phyloP scores from a whole-genome alignment of 2,113 vertebrate genomes.

The Egretta garzetta region DNA sequence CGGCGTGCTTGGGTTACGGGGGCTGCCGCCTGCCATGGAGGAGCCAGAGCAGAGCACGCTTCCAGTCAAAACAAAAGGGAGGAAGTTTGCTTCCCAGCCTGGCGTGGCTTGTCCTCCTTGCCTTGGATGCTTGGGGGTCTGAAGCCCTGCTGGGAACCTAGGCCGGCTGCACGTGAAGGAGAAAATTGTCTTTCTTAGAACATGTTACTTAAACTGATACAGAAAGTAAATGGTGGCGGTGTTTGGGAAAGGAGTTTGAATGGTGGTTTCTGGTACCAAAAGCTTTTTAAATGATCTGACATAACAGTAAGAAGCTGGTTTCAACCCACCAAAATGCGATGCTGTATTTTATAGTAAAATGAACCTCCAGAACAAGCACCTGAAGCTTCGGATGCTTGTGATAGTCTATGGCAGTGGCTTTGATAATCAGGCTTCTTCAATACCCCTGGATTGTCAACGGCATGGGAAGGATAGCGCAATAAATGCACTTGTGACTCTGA shows the following conservation, averaged over 20 bases:
- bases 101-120: background rate
- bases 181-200: background rate
- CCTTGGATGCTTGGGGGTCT: background rate
- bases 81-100: background rate
- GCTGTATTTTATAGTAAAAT: background rate
- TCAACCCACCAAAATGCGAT: background rate
- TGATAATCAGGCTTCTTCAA: background rate
- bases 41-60: background rate
- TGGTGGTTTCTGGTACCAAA: background rate
- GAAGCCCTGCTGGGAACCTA: background rate
- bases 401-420: background rate
- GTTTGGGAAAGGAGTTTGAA: background rate
- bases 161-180: background rate
- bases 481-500: background rate
- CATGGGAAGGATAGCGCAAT: background rate
- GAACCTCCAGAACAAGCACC: background rate
- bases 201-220: background rate
- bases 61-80: slow-evolving; percentile 36
- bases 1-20: rapidly evolving
- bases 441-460: background rate
- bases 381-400: background rate
- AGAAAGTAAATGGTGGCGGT: background rate
- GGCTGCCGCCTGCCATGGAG: background rate
- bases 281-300: background rate
- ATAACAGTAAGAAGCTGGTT: background rate